Conservation (phyloP, 2,797 vertebrate species). For the Lutjanus campechanus region DNA sequence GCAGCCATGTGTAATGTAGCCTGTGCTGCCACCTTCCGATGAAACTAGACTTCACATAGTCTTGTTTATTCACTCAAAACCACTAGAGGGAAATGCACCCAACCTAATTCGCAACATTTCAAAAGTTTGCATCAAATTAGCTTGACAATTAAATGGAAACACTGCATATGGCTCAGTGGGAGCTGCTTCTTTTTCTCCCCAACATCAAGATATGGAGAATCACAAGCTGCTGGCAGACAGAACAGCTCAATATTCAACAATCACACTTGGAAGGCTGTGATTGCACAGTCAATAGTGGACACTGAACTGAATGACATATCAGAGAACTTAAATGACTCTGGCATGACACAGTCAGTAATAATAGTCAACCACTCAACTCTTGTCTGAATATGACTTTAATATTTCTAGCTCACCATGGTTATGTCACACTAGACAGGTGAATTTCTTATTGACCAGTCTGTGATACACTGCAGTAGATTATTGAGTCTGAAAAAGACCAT, state of each 20-base stretch:
- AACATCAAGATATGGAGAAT: not conserved
- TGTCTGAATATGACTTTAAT: not conserved
- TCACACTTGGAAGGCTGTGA: not conserved
- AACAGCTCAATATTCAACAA: not conserved
- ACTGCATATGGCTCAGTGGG: too few relatives aligned
- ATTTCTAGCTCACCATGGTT: not conserved
- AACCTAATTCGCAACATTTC: too few relatives aligned
- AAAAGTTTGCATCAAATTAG: too few relatives aligned
- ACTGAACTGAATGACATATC: not conserved
- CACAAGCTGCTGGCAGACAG: constrained; percentile 1
- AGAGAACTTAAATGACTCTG: constrained; percentile 2
- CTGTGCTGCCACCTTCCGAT: too few relatives aligned
- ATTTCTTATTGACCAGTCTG: not conserved
- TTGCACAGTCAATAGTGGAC: not conserved
- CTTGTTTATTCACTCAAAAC: too few relatives aligned
- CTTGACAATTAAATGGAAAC: too few relatives aligned
- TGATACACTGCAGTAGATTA: not conserved
- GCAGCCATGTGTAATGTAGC: too few relatives aligned
- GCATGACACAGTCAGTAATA: not conserved
- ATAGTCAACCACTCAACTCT: not conserved
- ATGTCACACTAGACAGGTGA: not conserved
- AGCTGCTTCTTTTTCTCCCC: not conserved
- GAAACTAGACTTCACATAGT: too few relatives aligned
- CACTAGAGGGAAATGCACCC: too few relatives aligned
- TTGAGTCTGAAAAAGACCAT: not conserved